Evolutionary conservation across 2,888 invertebrate genomes (phyloP).

Genomic region (Dryadula phaetusa): DNA sequence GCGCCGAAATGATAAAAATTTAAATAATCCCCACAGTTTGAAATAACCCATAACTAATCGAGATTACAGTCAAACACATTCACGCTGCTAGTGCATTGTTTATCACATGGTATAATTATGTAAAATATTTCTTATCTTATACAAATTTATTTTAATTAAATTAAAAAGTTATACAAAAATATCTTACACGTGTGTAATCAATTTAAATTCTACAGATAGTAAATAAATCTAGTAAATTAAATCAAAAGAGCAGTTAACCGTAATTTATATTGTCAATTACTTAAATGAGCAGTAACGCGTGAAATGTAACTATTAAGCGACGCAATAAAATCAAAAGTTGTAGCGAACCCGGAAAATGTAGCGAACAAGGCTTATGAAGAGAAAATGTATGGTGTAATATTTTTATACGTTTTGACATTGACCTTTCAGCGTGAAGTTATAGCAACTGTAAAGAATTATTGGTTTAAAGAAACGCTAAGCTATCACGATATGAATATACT

Average conservation of each 20-base stretch:
- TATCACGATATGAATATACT: constrained; percentile 35
- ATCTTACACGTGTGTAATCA: no score
- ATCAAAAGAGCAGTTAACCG: background rate
- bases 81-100: no score
- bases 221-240: background rate
- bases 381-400: constrained; percentile 20
- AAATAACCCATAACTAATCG: no score
- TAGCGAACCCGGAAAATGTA: constrained; percentile 24
- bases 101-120: no score
- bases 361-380: background rate
- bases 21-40: no score
- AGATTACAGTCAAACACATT: no score
- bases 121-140: no score
- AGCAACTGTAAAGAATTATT: constrained; percentile 34
- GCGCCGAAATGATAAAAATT: no score
- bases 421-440: constrained; percentile 38
- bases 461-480: constrained; percentile 37
- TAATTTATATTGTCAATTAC: constrained; percentile 10
- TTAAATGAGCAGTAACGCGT: constrained; percentile 2
- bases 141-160: no score
- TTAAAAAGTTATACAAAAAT: no score
- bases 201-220: background rate
- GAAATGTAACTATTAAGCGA: constrained; percentile 14
- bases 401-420: constrained; percentile 38
- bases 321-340: constrained; percentile 2